Base-by-base conservation (phyloP, 2,888 invertebrate genomes). In the Bellardia pandia region DNA sequence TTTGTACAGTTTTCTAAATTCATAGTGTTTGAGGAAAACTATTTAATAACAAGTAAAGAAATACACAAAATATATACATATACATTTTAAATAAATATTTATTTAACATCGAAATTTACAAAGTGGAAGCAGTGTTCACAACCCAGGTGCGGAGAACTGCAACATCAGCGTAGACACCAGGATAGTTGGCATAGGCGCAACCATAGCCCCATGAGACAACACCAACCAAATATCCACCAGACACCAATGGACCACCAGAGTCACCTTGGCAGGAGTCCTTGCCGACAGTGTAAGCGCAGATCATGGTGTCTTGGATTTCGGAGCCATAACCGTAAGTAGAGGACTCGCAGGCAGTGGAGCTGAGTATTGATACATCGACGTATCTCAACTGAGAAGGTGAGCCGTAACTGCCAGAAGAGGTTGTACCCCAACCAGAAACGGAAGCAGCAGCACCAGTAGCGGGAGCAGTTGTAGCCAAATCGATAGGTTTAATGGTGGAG, bases 291-390 rank as follows among this genome's bases (percentile, higher is more conserved):
- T 85, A 71, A 5, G 91, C 91, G 78, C 92, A 92, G 42, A 92
- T 89, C 92, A 92, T 92, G 3, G 88, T 89, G 0, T 76, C n/a
- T 40, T 51, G 81, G n/a, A 91, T 86, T 0, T 62, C 58, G 0
- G 62, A 66, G 0, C 92, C 91, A 68, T 92, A 91, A 0, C 90
- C 87, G 85, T 95, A 95, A 0, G 93, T 93, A 0, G 90, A 85
- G 0, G 90, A 90, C 51, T 78, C 85, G 86, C 96, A 96, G 0
- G 91, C 88, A 0, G 89, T 75, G 0, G 93, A 91, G 86, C 91
- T 93, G 1, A 95, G 93, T 45, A 90, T 89, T 0, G 74, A 72
- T 88, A 94, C 94, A 0, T 94, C 93, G 0, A 95, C 93, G 13
- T 92, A 60, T 0, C 94, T 94, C 76, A 92, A 93, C 90, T 94